Conservation (phyloP, 1,140 invertebrate genomes). For the Nebria ingens region DNA sequence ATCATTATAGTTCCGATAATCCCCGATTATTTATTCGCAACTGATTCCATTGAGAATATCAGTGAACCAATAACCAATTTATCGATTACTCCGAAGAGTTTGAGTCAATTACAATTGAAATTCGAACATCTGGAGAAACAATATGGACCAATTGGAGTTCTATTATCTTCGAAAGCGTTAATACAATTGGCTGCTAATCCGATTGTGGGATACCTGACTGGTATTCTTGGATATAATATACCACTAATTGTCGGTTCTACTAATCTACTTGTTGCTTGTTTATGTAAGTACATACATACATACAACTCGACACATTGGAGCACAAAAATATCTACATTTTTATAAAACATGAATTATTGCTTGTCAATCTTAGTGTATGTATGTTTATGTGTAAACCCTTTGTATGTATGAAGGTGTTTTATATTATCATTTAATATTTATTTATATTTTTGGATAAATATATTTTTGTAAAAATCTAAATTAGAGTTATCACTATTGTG, state of each 20-base stretch:
- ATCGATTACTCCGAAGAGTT: conserved; percentile 14
- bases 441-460: too few species aligned
- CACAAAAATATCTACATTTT: too few species aligned
- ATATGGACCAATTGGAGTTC: conserved; percentile 65
- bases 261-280: conserved; percentile 66
- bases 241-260: conserved; percentile 75
- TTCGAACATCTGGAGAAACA: conserved; percentile 41
- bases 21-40: conserved; percentile 63
- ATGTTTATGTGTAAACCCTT: too few species aligned
- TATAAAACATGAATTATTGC: too few species aligned
- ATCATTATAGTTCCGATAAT: conserved; percentile 67
- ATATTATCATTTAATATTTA: too few species aligned
- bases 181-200: conserved; percentile 79
- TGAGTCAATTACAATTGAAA: conserved; percentile 32
- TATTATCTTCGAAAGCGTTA: conserved; percentile 78
- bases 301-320: too few species aligned
- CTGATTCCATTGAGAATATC: conserved; percentile 31
- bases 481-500: background rate
- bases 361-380: too few species aligned
- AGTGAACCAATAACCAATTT: conserved; percentile 14
- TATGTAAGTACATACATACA: conserved; percentile 68
- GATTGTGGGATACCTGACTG: conserved; percentile 61
- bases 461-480: too few species aligned
- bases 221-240: conserved; percentile 59
- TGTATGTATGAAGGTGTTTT: too few species aligned